Conservation (phyloP, 1,140 invertebrate genomes). For the Druon quercuslanigerum region DNA sequence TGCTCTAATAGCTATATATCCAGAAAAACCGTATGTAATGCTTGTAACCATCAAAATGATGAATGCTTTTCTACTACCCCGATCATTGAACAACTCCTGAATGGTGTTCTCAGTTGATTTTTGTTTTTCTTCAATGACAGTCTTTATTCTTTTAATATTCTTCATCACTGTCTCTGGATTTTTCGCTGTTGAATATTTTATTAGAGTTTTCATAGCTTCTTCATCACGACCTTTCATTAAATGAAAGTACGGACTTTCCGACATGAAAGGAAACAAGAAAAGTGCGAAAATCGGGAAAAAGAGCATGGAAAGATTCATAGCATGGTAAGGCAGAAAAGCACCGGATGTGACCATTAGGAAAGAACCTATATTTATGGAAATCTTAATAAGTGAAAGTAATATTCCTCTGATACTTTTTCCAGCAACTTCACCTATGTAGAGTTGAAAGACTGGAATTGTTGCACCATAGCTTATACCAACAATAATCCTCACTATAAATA, state of each 20-base stretch:
- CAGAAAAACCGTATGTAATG: constrained; percentile 85
- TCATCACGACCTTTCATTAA: constrained; percentile 77
- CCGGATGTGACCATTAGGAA: constrained; percentile 75
- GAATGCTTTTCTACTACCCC: constrained; percentile 80
- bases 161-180: constrained; percentile 77
- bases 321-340: constrained; percentile 71
- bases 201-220: constrained; percentile 78
- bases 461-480: constrained; percentile 76
- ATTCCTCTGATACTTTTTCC: constrained; percentile 75
- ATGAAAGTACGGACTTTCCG: constrained; percentile 87
- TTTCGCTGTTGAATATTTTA: constrained; percentile 77
- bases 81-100: constrained; percentile 76
- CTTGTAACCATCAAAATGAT: constrained; percentile 82
- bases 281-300: constrained; percentile 77
- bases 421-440: constrained; percentile 78
- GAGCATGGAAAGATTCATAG: constrained; percentile 73
- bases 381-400: constrained; percentile 73
- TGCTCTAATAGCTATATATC: constrained; percentile 85
- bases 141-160: constrained; percentile 79
- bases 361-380: constrained; percentile 77
- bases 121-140: constrained; percentile 76
- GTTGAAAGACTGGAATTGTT: constrained; percentile 72
- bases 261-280: constrained; percentile 81
- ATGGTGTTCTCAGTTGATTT: constrained; percentile 75
- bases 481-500: constrained; percentile 63